Evolutionary conservation across 2,888 invertebrate species (phyloP), one percentile per base, ranked within the genome.

Genomic region (Dolichomitus sp.): DNA sequence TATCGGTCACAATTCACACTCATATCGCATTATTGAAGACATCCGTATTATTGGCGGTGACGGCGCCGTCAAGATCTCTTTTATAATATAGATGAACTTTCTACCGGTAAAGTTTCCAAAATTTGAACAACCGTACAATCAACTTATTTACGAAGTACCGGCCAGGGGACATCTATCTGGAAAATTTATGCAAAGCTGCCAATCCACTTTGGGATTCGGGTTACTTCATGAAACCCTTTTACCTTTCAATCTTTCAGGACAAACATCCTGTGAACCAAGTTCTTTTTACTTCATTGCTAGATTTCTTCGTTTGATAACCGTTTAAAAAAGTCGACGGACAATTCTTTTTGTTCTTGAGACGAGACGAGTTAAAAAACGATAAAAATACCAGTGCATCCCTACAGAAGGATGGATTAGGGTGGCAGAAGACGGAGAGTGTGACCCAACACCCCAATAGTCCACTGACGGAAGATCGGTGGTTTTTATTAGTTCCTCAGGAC

Each of bases 161-260:
- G 9, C 6, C 7, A 1, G 37, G 9, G 37, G 0, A 9, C 37
- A 37, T 23, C 37, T 0, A 37, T 37, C 9, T 9, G 37, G 37
- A 37, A 6, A 37, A 37, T 37, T 87, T 87, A 88, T 88, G 86
- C 86, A 85, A 87, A 87, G 84, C 80, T 76, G 85, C 82, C 87
- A 85, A 86, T 88, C 77, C 84, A 84, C 83, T 87, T 85, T 68
- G 37, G 7, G 17, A 50, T 50, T 12, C 5, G 33, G 50, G 11
- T 57, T 19, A 52, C 48, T 79, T n/a, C 30, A 23, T 40, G 30
- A 59, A 59, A 33, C 33, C 59, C 59, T 59, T 33, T n/a, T 4
- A 33, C 59, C 33, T n/a, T 59, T 54, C 19, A 54, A 54, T 23
- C 23, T 52, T 52, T 52, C 14, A 27, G 42, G 30, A 59, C 45